Conservation (phyloP, 1,140 invertebrate genomes). For the Drosophila nannoptera region DNA sequence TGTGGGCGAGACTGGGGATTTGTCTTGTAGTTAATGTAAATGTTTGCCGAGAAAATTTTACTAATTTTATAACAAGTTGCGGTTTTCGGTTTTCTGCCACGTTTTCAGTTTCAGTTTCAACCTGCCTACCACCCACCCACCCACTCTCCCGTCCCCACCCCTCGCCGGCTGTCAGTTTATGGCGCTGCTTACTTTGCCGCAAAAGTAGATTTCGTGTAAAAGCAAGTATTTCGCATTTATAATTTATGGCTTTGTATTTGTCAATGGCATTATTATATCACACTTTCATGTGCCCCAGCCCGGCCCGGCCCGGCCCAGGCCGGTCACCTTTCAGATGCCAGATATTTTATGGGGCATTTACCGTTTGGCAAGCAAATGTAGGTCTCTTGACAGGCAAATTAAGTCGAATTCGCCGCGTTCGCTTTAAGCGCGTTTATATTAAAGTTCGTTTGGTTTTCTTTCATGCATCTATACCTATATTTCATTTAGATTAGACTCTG, state of each 20-base stretch:
- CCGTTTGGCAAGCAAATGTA: slow-evolving; percentile 45
- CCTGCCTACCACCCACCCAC: neutral
- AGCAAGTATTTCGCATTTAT: slow-evolving; percentile 77
- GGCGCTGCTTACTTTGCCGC: slow-evolving; percentile 37
- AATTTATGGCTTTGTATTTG: slow-evolving; percentile 77
- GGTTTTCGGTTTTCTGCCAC: slow-evolving; percentile 69
- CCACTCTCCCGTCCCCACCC: neutral
- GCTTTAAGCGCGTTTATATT: neutral
- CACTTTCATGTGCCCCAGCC: slow-evolving; percentile 62
- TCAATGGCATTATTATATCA: slow-evolving; percentile 76
- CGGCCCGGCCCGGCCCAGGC: slow-evolving; percentile 29
- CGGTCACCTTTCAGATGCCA: slow-evolving; percentile 41
- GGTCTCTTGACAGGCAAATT: slow-evolving; percentile 68
- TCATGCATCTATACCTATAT: neutral
- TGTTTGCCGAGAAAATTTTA: slow-evolving; percentile 77
- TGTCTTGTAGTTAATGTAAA: slow-evolving; percentile 73
- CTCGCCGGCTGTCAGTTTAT: slow-evolving; percentile 27
- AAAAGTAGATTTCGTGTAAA: slow-evolving; percentile 75
- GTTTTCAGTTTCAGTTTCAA: slow-evolving; percentile 59
- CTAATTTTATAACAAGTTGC: slow-evolving; percentile 78
- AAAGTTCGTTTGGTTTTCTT: neutral
- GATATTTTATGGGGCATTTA: slow-evolving; percentile 64
- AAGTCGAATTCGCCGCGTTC: neutral
- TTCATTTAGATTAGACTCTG: slow-evolving; percentile 5
- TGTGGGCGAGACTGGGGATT: slow-evolving; percentile 15